These are phyloP conservation scores for Epizoanthus illoricatus DNA, from an alignment of 92 coral and sea anemone genomes.

Conservation along the genomic window DNA sequence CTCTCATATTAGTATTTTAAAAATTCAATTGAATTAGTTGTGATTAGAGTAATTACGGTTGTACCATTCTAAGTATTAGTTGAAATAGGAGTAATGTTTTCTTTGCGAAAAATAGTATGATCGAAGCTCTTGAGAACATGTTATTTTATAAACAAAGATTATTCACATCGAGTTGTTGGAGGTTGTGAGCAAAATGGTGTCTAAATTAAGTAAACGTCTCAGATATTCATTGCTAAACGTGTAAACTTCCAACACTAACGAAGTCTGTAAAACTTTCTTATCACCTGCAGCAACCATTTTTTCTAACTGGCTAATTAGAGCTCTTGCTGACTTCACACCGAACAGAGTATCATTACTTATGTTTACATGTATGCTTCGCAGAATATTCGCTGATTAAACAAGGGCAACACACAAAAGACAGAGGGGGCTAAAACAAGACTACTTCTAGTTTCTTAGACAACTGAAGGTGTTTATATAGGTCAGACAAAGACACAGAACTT, in stretches of 20 bases:
- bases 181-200: constrained; percentile 17
- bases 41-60: constrained; percentile 26
- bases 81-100: constrained; percentile 10
- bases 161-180: not conserved
- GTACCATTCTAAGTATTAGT: not conserved
- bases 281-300: constrained; percentile 27
- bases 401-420: constrained; percentile 15
- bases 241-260: constrained; percentile 21
- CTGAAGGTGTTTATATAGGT: not conserved
- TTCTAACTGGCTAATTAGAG: constrained; percentile 22
- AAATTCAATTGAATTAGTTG: not conserved
- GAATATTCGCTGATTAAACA: constrained; percentile 24
- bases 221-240: constrained; percentile 7
- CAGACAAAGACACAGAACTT: constrained; percentile 19
- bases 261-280: constrained; percentile 4
- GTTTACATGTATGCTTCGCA: constrained; percentile 21
- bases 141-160: constrained; percentile 3
- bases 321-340: constrained; percentile 19
- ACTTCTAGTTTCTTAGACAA: not conserved
- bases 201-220: constrained; percentile 19
- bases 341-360: constrained; percentile 1
- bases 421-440: not conserved
- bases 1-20: not conserved
- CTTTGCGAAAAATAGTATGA: not conserved
- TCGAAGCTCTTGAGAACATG: not conserved